These are phyloP conservation scores for Hypotaenidia philippensis DNA, from an alignment of 2,797 vertebrate species.

Conservation along the genomic window DNA sequence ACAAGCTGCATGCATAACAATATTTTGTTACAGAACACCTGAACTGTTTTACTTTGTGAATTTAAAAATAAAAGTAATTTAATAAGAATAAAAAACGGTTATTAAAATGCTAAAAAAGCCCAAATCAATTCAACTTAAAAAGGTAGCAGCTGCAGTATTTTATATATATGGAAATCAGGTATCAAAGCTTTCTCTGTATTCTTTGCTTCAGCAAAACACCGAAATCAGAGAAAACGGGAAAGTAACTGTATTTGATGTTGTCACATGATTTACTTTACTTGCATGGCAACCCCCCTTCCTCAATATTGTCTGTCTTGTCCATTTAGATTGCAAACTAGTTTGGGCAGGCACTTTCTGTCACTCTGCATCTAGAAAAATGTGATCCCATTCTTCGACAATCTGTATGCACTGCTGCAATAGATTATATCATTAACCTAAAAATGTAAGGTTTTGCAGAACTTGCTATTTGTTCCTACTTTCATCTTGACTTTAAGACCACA, in stretches of 20 bases:
- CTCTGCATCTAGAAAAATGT: neutral
- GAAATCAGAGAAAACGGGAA: neutral
- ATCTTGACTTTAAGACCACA: neutral
- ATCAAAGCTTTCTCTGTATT: neutral
- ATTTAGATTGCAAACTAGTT: neutral
- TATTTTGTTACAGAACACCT: neutral
- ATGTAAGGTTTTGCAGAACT: neutral
- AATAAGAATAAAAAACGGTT: neutral
- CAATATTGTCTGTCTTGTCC: neutral
- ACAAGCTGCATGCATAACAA: neutral
- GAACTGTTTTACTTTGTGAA: neutral
- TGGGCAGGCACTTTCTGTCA: neutral
- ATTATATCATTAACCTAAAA: neutral
- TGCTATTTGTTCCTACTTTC: neutral
- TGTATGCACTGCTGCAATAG: neutral
- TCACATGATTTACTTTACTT: neutral
- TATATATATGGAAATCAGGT: neutral
- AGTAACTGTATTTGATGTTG: neutral
- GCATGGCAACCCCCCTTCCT: neutral
- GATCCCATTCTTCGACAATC: neutral
- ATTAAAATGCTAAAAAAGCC: neutral
- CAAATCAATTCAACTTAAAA: neutral
- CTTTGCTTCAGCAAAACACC: neutral
- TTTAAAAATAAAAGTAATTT: neutral
- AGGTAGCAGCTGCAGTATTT: neutral